phyloP scores from a whole-genome alignment of 1,140 invertebrate species.

The Goniozus legneri region DNA sequence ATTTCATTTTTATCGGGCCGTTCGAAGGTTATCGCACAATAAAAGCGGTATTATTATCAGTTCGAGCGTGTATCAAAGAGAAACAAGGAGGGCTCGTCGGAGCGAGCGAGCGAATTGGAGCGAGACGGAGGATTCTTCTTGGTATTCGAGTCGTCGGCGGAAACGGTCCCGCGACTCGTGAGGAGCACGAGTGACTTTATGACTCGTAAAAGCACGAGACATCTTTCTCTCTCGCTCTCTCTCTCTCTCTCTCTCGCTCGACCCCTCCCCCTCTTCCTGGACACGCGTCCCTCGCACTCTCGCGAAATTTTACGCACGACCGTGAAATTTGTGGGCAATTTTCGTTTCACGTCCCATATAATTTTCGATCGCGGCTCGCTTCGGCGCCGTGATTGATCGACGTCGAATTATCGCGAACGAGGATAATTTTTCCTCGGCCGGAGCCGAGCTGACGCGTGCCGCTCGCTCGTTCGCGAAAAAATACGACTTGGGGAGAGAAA shows the following conservation, averaged over 20 bases:
- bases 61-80: constrained; percentile 34
- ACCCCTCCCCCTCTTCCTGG: constrained; percentile 9
- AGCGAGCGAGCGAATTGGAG: no score
- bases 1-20: constrained; percentile 52
- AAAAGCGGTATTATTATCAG: constrained; percentile 56
- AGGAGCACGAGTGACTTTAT: constrained; percentile 52
- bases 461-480: neutral
- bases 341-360: neutral
- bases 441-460: no score
- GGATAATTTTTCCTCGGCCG: no score
- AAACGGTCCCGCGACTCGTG: constrained; percentile 37
- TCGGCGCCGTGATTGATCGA: no score
- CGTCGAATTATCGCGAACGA: no score
- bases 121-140: constrained; percentile 12
- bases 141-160: constrained; percentile 19
- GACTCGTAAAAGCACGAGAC: constrained; percentile 52
- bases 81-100: constrained; percentile 1
- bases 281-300: constrained; percentile 34
- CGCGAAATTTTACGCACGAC: constrained; percentile 8
- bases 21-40: constrained; percentile 56
- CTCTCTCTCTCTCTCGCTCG: constrained; percentile 15
- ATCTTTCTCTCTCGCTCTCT: constrained; percentile 22
- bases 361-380: neutral
- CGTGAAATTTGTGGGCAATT: constrained; percentile 16
- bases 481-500: neutral